phyloP scores from a whole-genome alignment of 23 tunicate genomes.

The Phallusia fumigata region DNA sequence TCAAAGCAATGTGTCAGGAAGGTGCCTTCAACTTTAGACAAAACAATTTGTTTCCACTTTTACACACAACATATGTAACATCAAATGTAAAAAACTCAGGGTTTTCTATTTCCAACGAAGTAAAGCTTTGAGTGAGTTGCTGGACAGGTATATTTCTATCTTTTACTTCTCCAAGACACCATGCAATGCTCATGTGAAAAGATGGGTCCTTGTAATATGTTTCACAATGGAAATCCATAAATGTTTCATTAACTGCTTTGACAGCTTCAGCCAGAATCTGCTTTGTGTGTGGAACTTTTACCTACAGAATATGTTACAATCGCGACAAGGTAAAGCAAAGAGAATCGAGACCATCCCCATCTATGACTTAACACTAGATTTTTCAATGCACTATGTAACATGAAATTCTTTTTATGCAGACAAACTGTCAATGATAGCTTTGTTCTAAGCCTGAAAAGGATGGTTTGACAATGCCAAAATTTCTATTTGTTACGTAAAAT shows the following conservation, averaged over 20 bases:
- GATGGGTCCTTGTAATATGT: conserved; percentile 27
- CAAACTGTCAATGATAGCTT: too few species aligned
- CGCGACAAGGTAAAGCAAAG: background rate
- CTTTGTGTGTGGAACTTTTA: background rate
- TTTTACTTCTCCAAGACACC: conserved; percentile 33
- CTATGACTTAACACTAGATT: too few species aligned
- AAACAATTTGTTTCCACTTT: conserved; percentile 24
- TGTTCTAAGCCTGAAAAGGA: too few species aligned
- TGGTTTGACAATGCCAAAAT: too few species aligned
- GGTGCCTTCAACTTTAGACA: too few species aligned
- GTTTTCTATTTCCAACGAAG: background rate
- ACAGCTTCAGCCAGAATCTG: conserved; percentile 1
- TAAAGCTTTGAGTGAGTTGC: background rate
- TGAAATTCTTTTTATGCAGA: too few species aligned
- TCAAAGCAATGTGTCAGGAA: too few species aligned
- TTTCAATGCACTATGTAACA: too few species aligned
- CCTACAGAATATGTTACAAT: background rate
- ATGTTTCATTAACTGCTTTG: conserved; percentile 13
- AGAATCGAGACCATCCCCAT: too few species aligned
- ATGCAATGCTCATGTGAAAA: conserved; percentile 33
- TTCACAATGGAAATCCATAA: conserved; percentile 24
- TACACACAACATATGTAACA: conserved; percentile 10
- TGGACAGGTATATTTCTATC: background rate
- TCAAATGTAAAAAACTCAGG: conserved; percentile 26
- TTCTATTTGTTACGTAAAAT: too few species aligned